phyloP scores from a whole-genome alignment of 2,888 invertebrate species.

The Mythimna albipuncta region DNA sequence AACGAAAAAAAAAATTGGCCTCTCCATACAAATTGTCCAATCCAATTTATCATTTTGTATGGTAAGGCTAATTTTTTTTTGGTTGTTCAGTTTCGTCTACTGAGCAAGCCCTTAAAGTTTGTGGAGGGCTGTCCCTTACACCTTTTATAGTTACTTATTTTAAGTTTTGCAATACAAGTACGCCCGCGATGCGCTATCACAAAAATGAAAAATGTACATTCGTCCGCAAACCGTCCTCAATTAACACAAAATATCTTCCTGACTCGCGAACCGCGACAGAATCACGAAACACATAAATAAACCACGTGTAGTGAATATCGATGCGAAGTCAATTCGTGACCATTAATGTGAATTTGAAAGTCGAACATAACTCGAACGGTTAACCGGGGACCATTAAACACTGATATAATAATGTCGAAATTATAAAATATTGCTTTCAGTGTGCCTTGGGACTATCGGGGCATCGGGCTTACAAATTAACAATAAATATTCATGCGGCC shows the following conservation, averaged over 20 bases:
- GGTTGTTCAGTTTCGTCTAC: no score
- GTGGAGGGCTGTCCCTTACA: no score
- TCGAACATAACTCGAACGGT: slow-evolving; percentile 74
- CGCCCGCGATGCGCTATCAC: slow-evolving; percentile 3
- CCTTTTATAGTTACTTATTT: no score
- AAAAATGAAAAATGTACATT: slow-evolving; percentile 26
- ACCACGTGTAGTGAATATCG: slow-evolving; percentile 70
- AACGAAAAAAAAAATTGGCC: no score
- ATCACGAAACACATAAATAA: slow-evolving; percentile 77
- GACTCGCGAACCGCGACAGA: slow-evolving; percentile 56
- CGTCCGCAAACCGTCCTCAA: slow-evolving; percentile 35
- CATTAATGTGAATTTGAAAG: slow-evolving; percentile 76
- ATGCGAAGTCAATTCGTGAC: slow-evolving; percentile 74
- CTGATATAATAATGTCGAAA: slow-evolving; percentile 82
- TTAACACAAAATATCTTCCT: slow-evolving; percentile 60
- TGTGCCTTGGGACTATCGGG: slow-evolving; percentile 82
- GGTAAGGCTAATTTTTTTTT: no score
- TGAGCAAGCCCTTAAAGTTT: no score
- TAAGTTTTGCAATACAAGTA: not conserved
- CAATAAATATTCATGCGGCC: slow-evolving; percentile 86
- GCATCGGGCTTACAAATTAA: slow-evolving; percentile 86
- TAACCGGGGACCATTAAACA: slow-evolving; percentile 78
- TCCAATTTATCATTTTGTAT: no score
- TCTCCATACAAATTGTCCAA: no score
- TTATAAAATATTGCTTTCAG: slow-evolving; percentile 82